Base-by-base conservation (phyloP, 2,888 invertebrate genomes). In the Axea sp. region DNA sequence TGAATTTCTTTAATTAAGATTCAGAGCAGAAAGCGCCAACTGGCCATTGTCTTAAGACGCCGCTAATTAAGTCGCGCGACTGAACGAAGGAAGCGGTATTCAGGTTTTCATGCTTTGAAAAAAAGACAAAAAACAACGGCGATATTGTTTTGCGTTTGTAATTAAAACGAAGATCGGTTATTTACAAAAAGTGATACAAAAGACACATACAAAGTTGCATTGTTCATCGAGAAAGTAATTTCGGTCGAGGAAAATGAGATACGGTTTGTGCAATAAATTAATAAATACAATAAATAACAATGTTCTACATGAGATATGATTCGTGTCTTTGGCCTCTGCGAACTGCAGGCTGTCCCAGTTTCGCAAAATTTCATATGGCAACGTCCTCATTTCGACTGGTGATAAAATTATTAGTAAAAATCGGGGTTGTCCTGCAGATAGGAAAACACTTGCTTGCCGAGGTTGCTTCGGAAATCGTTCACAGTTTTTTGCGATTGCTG, bases 381-480 rank as follows among this genome's bases (percentile, higher is more conserved):
- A 47, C 37, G 45, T 53, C 30, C 33, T 68, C 30, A 33, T 24
- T 35, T 9, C 2, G 31, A 14, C 12, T n/a, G n/a, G n/a, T 26
- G 43, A 24, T 45, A 15, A 30, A 3, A 0, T 81, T 68, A 83
- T 81, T 69, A 83, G 51, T 81, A 82, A 30, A 80, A 80, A 30
- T 83, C 76, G 0, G 86, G 86, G 69, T 87, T 85, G 67, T 87
- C 86, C 43, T 80, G 81, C 4, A 87, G 80, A 19, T 82, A 86
- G 4, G 77, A 76, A 28, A 82, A 81, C 30, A 87, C 77, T 28
- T 83, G 83, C 28, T 85, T 86, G 8, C 83, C 82, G 7, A 87
- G 81, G 51, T 83, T 78, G 39, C 74, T 80, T 24, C 78, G 82
- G 67, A 87, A 87, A 26, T 87, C 82, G 39, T 64, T 80, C 4